Evolutionary conservation across 1,140 invertebrate species (phyloP), one percentile per base, ranked within the genome.

Genomic region (Drosophila subobscura): DNA sequence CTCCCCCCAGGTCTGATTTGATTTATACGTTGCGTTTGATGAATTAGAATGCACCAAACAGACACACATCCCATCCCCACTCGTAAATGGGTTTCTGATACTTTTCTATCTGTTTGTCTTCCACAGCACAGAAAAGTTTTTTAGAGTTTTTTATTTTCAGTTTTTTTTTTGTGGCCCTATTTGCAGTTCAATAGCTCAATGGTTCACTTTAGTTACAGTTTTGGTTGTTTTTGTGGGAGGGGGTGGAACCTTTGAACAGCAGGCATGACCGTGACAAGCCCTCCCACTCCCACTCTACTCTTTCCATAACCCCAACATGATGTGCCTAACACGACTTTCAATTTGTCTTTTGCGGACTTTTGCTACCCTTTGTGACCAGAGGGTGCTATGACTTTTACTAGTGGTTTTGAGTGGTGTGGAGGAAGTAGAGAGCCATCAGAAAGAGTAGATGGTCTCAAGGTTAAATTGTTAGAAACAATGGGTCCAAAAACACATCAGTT

Each of bases 111-210:
- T n/a, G n/a, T 41, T 8, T 37, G 23, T 16, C 8, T 20, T 4
- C 14, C 23, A 49, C 14, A 22, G 10, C 4, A 10, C 41, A 40
- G 5, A 3, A 12, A 0, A 16, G 10, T n/a, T 10, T 63, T 27
- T 12, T 51, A 16, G 7, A 8, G 16, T 25, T 46, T 53, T 40
- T 33, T 41, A 20, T 23, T 54, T 54, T 12, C 33, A 54, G 23
- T 42, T 67, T 45, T 14, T 7, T 52, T 68, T 67, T 37, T 29
- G 23, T 33, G 27, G n/a, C 40, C 52, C 37, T 53, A 44, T 55
- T 81, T 56, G 52, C 59, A 59, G 70, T 79, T 79, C 63, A 74
- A 77, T 80, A 59, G 70, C 68, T 79, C 63, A 77, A 77, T 80
- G 63, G 49, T 67, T 80, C 60, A 45, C 42, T 56, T 65, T 42